Evolutionary conservation across 2,888 invertebrate species (phyloP).

Genomic region (Acrobasis repandana): DNA sequence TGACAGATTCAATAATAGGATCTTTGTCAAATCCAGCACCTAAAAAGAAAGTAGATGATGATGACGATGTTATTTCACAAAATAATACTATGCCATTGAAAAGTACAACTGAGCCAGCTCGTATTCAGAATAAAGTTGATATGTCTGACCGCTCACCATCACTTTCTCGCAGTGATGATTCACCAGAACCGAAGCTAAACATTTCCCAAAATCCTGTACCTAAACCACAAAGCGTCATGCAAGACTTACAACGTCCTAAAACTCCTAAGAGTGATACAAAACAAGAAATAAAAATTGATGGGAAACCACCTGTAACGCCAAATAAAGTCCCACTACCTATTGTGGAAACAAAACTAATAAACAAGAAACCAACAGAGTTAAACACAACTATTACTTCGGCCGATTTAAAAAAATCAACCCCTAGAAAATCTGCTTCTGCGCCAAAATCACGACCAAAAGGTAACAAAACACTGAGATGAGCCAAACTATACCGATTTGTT

Average conservation of each 20-base stretch:
- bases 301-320: conserved; percentile 44
- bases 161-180: conserved; percentile 75
- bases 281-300: conserved; percentile 44
- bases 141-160: conserved; percentile 76
- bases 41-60: conserved; percentile 69
- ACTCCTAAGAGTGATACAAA: conserved; percentile 64
- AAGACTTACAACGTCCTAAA: conserved; percentile 67
- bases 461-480: conserved; percentile 61
- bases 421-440: conserved; percentile 69
- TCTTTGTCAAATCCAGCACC: conserved; percentile 58
- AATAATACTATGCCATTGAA: conserved; percentile 52
- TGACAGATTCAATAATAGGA: conserved; percentile 78
- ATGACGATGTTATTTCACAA: conserved; percentile 72
- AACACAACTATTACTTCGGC: conserved; percentile 49
- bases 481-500: conserved; percentile 40
- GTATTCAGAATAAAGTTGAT: conserved; percentile 57
- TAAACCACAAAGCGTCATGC: conserved; percentile 56
- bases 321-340: conserved; percentile 45
- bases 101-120: conserved; percentile 41
- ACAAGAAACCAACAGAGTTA: conserved; percentile 70
- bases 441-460: conserved; percentile 74
- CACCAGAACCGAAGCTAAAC: conserved; percentile 69
- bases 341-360: conserved; percentile 52
- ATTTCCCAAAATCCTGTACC: conserved; percentile 45
- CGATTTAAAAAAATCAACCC: conserved; percentile 68